phyloP scores from a whole-genome alignment of 2,797 vertebrate genomes.

The Phalanger gymnotis region DNA sequence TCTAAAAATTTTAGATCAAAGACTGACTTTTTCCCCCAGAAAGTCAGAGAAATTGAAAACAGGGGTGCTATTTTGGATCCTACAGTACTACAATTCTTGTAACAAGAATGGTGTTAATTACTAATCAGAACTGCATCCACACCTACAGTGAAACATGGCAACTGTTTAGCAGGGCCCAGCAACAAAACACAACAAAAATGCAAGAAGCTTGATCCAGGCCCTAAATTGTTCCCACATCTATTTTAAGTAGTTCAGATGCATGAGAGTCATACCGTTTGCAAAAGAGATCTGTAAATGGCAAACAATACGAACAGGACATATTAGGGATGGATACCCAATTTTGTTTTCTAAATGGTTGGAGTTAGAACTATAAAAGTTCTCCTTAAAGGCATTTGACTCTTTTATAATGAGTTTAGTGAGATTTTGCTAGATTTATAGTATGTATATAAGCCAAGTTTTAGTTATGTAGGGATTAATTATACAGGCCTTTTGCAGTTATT shows the following conservation, averaged over 20 bases:
- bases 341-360: neutral
- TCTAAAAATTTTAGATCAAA: slow-evolving; percentile 36
- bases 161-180: slow-evolving; percentile 1
- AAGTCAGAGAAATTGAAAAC: slow-evolving; percentile 18
- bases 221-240: slow-evolving; percentile 30
- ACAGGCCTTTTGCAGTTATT: neutral
- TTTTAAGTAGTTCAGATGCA: slow-evolving; percentile 54
- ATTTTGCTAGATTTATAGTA: neutral
- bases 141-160: slow-evolving; percentile 35
- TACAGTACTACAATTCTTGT: slow-evolving; percentile 11
- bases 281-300: slow-evolving; percentile 34
- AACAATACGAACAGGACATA: slow-evolving; percentile 26
- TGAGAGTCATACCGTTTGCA: slow-evolving; percentile 49
- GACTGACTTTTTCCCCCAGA: neutral
- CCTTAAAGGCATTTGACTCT: neutral
- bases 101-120: slow-evolving; percentile 51
- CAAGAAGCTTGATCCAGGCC: neutral
- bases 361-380: slow-evolving; percentile 10
- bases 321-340: slow-evolving; percentile 24
- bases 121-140: slow-evolving; percentile 3
- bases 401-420: neutral
- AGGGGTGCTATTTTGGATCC: slow-evolving; percentile 45
- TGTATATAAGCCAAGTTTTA: neutral
- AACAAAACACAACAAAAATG: slow-evolving; percentile 49
- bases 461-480: neutral